Base-by-base conservation (phyloP, 2,888 invertebrate genomes). In the Lithophane ornitopus region DNA sequence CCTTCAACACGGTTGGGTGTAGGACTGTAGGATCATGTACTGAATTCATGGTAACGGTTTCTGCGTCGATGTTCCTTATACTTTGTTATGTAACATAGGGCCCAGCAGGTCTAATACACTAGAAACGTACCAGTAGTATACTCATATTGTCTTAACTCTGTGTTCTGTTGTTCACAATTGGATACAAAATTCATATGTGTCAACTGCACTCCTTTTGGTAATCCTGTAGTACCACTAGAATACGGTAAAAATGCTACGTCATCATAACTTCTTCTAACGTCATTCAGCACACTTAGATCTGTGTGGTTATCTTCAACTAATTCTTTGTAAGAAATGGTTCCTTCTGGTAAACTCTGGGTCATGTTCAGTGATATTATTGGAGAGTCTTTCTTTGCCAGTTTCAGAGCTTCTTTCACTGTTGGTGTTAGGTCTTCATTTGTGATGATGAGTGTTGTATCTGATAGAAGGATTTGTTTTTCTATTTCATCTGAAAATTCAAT, bases 161-260 rank as follows among this genome's bases (percentile, higher is more conserved):
- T 87, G 78, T 92, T 91, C 68, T 95, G 94, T 66, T 96, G 96
- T 75, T 91, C 86, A 84, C 89, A 90, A 88, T 97, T 97, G 0
- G 97, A 90, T 2, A 97, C 90, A 7, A 97, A 74, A 91, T 97
- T 97, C 61, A 85, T 92, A 92, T 98, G 97, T 0, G 97, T 97
- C 2, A 98, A 90, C 89, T 97, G 96, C 0, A 98, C 98, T 11
- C 98, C 98, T 95, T 98, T 98, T 0, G 98, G 98, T 39, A 98
- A 84, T 0, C 99, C 99, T 0, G 98, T 99, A 0, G 99, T 99
- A 7, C 98, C 98, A 91, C 98, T 98, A 7, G 98, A 98, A 94
- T 98, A 99, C 0, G 98, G 98, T 83, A 99, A 89, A 46, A 98
- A 91, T 0, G 97, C 97, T 3, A 97, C 92, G 87, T 98, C 98